Evolutionary conservation across 1,140 invertebrate genomes (phyloP), one percentile per base, ranked within the genome.

Genomic region (Drosophila murphyi): DNA sequence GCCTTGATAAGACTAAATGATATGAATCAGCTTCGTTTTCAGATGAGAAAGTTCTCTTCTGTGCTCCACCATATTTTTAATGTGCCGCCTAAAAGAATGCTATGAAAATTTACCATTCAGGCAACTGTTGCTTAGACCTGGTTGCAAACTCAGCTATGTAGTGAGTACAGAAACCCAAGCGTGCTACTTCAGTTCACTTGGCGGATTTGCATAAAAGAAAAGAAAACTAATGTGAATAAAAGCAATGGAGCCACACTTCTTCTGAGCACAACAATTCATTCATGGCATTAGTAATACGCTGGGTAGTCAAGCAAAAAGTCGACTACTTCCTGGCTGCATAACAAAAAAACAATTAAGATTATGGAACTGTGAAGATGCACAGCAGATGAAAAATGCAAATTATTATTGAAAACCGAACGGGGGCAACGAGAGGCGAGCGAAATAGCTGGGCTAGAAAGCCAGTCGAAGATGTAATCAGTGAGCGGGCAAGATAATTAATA

Each of bases 301-400:
- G 70, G 41, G 56, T 68, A 68, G 37, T 68, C 55, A 68, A 68
- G 63, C 63, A 72, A 52, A 59, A 68, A 72, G 35, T 7, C 31
- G 54, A 68, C 64, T 72, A 72, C 37, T 72, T 72, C 63, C 63
- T 60, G 74, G 61, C 69, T 72, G 77, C 50, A 61, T 48, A 70
- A 51, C 52, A 47, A 61, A 68, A 55, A 60, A 73, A 68, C 78
- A 68, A 68, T 72, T 47, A 47, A 60, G 31, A 20, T 47, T 60
- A 47, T 60, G 43, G 57, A 51, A 45, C 32, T 45, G 35, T 45
- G 67, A 64, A 73, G 75, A 52, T 71, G 63, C 61, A 70, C 61
- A 70, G 64, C 82, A 82, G 80, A 79, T 87, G 50, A 82, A 88
- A 88, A 83, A 88, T 83, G 73, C 85, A 88, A 88, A 88, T 88